Evolutionary conservation across 2,797 vertebrate genomes (phyloP).

Genomic region (Phrynocephalus vlangalii): DNA sequence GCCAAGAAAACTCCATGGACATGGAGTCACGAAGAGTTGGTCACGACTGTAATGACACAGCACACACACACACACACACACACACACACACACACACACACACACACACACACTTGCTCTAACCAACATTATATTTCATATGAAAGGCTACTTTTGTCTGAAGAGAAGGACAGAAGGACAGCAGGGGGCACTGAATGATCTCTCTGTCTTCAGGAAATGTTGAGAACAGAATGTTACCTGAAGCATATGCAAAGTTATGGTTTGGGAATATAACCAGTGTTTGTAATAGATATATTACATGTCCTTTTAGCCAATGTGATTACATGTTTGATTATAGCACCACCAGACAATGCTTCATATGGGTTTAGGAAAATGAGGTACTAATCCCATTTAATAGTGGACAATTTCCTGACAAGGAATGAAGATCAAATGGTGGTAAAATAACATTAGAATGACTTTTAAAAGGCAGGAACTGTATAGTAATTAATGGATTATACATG

Average conservation of each 20-base stretch:
- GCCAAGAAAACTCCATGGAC: too few species aligned
- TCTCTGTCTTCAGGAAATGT: neutral
- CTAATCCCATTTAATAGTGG: constrained; percentile 20
- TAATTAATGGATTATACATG: constrained; percentile 13
- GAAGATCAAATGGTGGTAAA: neutral
- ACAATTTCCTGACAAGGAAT: neutral
- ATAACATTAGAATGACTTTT: neutral
- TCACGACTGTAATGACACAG: too few species aligned
- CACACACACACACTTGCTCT: neutral
- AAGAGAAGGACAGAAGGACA: too few species aligned
- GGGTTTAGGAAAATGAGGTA: constrained; percentile 1
- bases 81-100: too few species aligned
- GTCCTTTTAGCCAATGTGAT: neutral
- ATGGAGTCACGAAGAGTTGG: too few species aligned
- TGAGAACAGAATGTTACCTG: neutral
- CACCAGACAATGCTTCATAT: neutral
- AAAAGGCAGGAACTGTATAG: neutral
- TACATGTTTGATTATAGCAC: neutral
- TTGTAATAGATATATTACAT: neutral
- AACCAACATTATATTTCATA: too few species aligned
- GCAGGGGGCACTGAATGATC: too few species aligned
- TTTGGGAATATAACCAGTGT: neutral
- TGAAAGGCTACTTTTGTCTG: too few species aligned
- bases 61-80: too few species aligned
- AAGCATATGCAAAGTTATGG: neutral